These are phyloP conservation scores for Odontesthes bonariensis DNA, from an alignment of 2,113 vertebrate species.

Conservation along the genomic window DNA sequence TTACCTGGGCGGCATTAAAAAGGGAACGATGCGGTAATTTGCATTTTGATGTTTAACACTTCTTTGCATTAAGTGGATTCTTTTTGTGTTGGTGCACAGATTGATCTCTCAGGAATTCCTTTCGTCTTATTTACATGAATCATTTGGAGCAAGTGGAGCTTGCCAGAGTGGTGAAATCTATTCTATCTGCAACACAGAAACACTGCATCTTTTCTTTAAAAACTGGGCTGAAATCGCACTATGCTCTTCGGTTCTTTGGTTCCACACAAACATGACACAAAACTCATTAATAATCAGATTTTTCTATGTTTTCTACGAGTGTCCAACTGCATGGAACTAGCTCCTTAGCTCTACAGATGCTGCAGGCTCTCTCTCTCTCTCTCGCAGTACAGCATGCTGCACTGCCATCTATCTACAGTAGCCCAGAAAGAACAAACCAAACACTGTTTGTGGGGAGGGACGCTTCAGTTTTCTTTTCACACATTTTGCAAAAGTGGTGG, in stretches of 20 bases:
- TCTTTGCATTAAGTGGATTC: conserved; percentile 5
- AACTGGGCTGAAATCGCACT: background rate
- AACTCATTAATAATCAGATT: background rate
- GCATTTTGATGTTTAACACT: background rate
- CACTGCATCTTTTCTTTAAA: background rate
- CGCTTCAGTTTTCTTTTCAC: background rate
- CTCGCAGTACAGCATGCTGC: background rate
- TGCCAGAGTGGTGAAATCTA: conserved; percentile 12
- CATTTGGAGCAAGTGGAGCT: conserved; percentile 23
- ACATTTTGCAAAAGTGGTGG: background rate
- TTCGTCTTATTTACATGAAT: background rate
- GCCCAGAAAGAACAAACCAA: background rate
- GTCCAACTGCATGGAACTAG: background rate
- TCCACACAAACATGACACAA: background rate
- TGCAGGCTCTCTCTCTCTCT: background rate
- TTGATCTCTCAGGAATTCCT: conserved; percentile 29
- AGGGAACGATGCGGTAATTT: background rate
- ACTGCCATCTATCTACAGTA: background rate
- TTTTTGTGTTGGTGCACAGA: background rate
- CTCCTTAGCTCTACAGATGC: no score
- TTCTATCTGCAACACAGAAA: conserved; percentile 24
- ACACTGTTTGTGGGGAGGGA: background rate
- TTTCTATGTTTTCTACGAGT: background rate
- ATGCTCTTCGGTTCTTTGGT: no score
- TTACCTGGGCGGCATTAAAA: background rate